Base-by-base conservation (phyloP, 53 echinoderm and acorn worm species). In the Temnopleurus reevesii region DNA sequence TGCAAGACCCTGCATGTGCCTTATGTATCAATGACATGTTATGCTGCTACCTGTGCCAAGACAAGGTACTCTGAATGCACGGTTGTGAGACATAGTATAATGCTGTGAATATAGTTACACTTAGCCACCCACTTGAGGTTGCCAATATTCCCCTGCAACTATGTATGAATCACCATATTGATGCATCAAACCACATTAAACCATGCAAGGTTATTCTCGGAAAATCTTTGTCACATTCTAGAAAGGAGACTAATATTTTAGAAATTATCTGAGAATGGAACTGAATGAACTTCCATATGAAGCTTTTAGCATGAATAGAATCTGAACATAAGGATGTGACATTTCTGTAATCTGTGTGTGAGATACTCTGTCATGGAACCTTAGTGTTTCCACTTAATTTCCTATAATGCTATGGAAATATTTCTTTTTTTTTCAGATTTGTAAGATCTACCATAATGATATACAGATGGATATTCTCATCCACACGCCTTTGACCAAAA, bases 1-100 rank as follows among this genome's bases (percentile, higher is more conserved):
- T 36, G 71, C 71, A 71, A 38, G 71, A 41, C 71, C 71, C 41
- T 71, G 15, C n/a, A 17, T 71, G 71, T 71, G 71, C 71, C 71
- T 71, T 71, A 71, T 41, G n/a, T 71, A 41, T 34, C 4, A 33
- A 63, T 1, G 34, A 63, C 63, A 71, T 41, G 71, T 21, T 2
- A 41, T 71, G 71, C 71, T 71, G 71, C 71, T 41, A 21, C 21
- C 38, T 71, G 71, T 71, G 71, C 71, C 71, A 71, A 71, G 21
- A 71, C 38, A 36, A 66, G 33, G 61, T 33, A 61, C 33, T 31
- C 61, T 23, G 6, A 38, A 31, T 15, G 30, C 17, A 3, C 61
- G 33, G 33, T 5, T 17, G 18, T 30, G 17, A 61, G 15, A 38
- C 36, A 38, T 2, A 41, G 41, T 31, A 41, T 21, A 38, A 35